phyloP scores from a whole-genome alignment of 2,888 invertebrate species.

The Pachydiplax longipennis region DNA sequence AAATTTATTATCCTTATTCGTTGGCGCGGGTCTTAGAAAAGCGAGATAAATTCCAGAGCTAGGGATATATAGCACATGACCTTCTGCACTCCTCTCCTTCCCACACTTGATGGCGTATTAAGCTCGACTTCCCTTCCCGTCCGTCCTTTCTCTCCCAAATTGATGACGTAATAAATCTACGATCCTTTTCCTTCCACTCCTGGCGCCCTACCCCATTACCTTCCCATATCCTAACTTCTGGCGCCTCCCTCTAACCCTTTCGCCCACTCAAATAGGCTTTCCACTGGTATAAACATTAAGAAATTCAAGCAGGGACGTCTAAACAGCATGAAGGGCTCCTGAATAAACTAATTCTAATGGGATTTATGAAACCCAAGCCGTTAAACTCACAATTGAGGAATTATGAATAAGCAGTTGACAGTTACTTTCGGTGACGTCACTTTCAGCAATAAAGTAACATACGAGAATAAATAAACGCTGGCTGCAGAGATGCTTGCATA shows the following conservation, averaged over 20 bases:
- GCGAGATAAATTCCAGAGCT: background rate
- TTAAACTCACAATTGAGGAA: no score
- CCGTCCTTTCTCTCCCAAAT: background rate
- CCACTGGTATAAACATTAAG: no score
- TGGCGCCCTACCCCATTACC: background rate
- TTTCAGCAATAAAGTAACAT: no score
- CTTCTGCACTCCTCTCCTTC: background rate
- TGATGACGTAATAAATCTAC: constrained; percentile 32
- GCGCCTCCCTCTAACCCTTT: background rate
- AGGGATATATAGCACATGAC: background rate
- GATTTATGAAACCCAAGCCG: no score
- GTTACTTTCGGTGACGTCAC: no score
- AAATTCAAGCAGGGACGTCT: no score
- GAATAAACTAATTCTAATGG: no score
- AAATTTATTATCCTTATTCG: background rate
- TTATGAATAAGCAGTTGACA: no score
- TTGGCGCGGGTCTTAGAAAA: background rate
- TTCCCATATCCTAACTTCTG: background rate
- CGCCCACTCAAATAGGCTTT: background rate
- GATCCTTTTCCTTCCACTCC: constrained; percentile 1
- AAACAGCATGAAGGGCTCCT: no score
- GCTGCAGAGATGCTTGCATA: no score
- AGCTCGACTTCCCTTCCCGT: background rate
- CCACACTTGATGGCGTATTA: constrained; percentile 28
- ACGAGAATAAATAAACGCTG: no score